Conservation (phyloP, 2,797 vertebrate genomes). For the Apogon hyalosoma region DNA sequence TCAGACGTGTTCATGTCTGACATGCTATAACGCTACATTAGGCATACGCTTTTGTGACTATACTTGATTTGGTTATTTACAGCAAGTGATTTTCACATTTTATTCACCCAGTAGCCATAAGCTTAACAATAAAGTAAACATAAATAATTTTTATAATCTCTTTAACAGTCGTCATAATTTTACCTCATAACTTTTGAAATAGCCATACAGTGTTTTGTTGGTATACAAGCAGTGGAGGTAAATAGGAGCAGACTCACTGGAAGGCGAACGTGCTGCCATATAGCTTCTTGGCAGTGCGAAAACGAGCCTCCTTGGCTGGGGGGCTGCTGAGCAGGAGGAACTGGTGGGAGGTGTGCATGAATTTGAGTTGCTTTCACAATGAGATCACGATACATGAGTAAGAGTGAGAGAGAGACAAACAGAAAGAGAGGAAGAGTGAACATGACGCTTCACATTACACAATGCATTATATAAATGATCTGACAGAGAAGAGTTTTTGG, state of each 20-base stretch:
- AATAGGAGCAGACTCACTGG: constrained; percentile 88
- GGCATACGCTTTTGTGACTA: constrained; percentile 35
- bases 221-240: not conserved
- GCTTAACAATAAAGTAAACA: constrained; percentile 5
- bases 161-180: constrained; percentile 9
- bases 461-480: constrained; percentile 10
- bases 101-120: constrained; percentile 25
- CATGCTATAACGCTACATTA: constrained; percentile 43
- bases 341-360: constrained; percentile 99
- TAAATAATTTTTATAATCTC: constrained; percentile 20
- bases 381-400: constrained; percentile 31
- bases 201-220: not conserved
- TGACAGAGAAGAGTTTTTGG: constrained; percentile 15
- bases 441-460: constrained; percentile 28
- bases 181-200: not conserved
- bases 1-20: constrained; percentile 41
- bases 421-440: constrained; percentile 34
- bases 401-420: constrained; percentile 39
- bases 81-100: constrained; percentile 22
- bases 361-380: constrained; percentile 95
- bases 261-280: constrained; percentile 99
- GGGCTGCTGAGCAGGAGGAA: constrained; percentile 99
- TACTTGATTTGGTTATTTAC: constrained; percentile 49
- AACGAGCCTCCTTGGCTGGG: constrained; percentile 97
- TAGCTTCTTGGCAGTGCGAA: constrained; percentile 98